Evolutionary conservation across 2,797 vertebrate species (phyloP), one percentile per base, ranked within the genome.

Genomic region (Dendrocincla tyrannina): DNA sequence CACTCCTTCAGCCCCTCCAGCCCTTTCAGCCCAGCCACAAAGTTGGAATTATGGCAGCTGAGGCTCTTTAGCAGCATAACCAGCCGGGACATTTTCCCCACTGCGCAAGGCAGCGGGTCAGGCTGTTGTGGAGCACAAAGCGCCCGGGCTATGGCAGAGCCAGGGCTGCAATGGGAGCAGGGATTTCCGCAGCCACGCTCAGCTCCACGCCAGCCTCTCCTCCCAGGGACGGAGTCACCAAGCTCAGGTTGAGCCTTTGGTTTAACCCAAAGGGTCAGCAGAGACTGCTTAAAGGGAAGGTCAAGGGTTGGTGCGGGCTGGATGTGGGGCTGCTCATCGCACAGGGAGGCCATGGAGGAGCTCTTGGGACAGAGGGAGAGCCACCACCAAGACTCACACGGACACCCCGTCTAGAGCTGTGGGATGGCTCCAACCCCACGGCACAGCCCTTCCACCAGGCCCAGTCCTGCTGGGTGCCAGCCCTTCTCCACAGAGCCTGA

Each of bases 281-380:
- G 7, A 0, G 0, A 10, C 17, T 1, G 1, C 35, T 69, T 30
- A 27, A 62, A 58, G 13, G 23, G 24, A 80, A 74, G 18, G 22
- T 46, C 2, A 9, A 1, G 4, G 11, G 10, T 63, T 55, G 35
- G 30, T 0, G 18, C 0, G 30, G 35, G 42, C 7, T 73, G 25
- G 13, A 30, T 24, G 63, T 35, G 30, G 0, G 1, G 15, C 24
- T 46, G 18, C 66, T 80, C 13, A 2, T 32, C 17, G 30, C 1
- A 0, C 6, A 0, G 68, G 9, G 44, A 77, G 47, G 49, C 72
- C 37, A 1, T 3, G 20, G 24, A 60, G 23, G 35, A 75, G 78
- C n/a, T 50, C 60, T 10, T 46, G 56, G 76, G 37, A 77, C 0
- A 0, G 53, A 2, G 0, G 0, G 64, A 2, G 0, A 70, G 46